These are phyloP conservation scores for Cherax quadricarinatus DNA, from an alignment of 1,140 invertebrate species.

Conservation along the genomic window DNA sequence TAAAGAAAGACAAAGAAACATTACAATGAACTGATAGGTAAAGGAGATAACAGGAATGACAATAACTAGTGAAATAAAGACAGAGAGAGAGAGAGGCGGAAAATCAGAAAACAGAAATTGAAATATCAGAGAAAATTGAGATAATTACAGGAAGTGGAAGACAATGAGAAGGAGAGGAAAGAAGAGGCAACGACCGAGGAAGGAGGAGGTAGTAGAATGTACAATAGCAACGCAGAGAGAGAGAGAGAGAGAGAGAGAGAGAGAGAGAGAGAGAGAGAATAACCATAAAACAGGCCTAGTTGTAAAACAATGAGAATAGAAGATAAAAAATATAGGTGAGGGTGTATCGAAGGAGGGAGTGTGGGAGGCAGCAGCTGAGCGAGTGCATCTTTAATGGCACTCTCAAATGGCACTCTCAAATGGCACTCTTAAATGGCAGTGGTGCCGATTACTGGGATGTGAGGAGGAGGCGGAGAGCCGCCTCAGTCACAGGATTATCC, in stretches of 20 bases:
- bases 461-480: no score
- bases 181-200: not conserved
- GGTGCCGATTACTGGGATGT: no score
- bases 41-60: no score
- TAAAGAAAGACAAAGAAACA: not conserved
- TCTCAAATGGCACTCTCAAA: no score
- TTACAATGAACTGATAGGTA: not conserved
- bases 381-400: not conserved
- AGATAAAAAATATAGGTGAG: not conserved
- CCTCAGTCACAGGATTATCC: no score
- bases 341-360: not conserved
- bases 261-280: not conserved
- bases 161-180: no score
- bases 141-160: no score
- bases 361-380: not conserved
- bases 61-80: not conserved
- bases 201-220: not conserved
- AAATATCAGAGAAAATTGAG: not conserved
- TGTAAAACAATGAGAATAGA: not conserved
- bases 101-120: not conserved
- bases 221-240: not conserved
- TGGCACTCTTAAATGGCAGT: no score
- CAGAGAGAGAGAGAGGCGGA: not conserved
- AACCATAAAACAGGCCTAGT: not conserved
- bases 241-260: constrained; percentile 10